These are phyloP conservation scores for Podilymbus podiceps DNA, from an alignment of 2,113 vertebrate genomes.

Conservation along the genomic window DNA sequence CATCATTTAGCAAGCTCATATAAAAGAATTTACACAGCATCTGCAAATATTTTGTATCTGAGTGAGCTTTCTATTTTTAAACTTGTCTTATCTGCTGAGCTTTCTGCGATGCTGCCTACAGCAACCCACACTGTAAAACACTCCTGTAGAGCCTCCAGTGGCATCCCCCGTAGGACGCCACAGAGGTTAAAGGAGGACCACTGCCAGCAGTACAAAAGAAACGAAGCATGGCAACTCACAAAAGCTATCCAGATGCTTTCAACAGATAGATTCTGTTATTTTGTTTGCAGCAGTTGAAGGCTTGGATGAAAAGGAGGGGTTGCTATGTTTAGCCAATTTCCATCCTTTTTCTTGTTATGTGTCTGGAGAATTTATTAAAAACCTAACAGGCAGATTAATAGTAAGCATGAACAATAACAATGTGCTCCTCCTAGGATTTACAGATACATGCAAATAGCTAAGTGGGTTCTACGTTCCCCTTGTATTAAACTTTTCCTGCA, in stretches of 20 bases:
- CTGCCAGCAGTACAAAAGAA: neutral
- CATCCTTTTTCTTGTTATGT: neutral
- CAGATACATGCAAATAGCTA: neutral
- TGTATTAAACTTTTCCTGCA: neutral
- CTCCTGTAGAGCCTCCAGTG: neutral
- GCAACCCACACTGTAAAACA: neutral
- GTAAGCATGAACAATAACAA: neutral
- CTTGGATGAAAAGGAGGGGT: neutral
- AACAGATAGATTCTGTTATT: neutral
- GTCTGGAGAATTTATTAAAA: neutral
- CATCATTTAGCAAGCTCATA: neutral
- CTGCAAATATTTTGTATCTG: neutral
- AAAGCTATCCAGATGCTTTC: neutral
- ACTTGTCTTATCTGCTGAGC: neutral
- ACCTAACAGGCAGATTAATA: neutral
- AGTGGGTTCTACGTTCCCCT: neutral
- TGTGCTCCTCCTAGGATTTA: neutral
- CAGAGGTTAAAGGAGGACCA: slow-evolving; percentile 5
- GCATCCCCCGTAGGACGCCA: neutral
- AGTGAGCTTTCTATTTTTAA: slow-evolving; percentile 7
- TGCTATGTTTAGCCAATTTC: neutral
- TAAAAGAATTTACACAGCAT: neutral
- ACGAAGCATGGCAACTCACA: neutral
- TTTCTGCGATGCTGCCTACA: neutral
- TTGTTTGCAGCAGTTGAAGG: neutral